A percentile compares a stretch with the other conserved stretches of the same genome.
Conservation (phyloP, 2,888 invertebrate species). For the Idaea straminata region DNA sequence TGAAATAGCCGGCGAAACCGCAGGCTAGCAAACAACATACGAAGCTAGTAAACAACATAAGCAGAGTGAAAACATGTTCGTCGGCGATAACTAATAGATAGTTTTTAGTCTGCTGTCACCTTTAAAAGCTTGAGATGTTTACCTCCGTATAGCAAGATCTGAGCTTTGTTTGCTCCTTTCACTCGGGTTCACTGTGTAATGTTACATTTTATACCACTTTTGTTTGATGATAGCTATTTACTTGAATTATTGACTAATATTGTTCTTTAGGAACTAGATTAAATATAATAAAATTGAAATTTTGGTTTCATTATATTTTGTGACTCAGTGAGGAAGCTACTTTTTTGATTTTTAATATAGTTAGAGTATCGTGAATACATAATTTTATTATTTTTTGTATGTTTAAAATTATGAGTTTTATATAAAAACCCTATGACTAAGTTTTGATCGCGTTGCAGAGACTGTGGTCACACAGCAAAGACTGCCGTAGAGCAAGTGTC, state of each 20-base stretch:
- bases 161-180: background rate
- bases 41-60: no score
- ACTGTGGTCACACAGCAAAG: no score
- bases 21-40: no score
- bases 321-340: background rate
- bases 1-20: no score
- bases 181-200: slow-evolving; percentile 17
- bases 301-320: background rate
- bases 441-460: no score
- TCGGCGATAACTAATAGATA: background rate
- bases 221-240: slow-evolving; percentile 23
- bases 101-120: slow-evolving; percentile 26
- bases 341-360: background rate
- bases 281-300: background rate
- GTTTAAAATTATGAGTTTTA: no score
- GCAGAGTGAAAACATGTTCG: no score
- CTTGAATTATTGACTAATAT: slow-evolving; percentile 14
- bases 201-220: slow-evolving; percentile 10
- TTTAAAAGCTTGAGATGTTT: background rate
- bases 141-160: slow-evolving; percentile 2
- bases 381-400: background rate
- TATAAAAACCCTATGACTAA: no score
- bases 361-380: background rate
- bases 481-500: no score
- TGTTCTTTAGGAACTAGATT: background rate